phyloP scores from a whole-genome alignment of 2,113 vertebrate species.

The Ornithorhynchus anatinus region DNA sequence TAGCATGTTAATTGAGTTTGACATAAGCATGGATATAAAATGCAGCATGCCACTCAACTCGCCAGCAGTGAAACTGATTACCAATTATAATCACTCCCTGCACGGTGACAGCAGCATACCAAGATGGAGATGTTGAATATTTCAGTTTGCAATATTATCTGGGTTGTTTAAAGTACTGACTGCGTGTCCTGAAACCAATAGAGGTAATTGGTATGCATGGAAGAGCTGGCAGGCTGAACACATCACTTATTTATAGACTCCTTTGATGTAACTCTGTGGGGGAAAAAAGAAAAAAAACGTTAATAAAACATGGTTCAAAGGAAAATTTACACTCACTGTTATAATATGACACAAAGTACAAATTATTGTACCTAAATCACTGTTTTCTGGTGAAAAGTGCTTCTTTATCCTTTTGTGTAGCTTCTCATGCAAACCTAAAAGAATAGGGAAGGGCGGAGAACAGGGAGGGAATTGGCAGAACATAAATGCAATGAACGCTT shows the following conservation, averaged over 20 bases:
- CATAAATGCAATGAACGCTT: slow-evolving; percentile 41
- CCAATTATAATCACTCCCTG: slow-evolving; percentile 81
- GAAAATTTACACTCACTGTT: slow-evolving; percentile 77
- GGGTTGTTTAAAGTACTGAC: slow-evolving; percentile 82
- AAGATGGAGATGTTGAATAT: slow-evolving; percentile 83
- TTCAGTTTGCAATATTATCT: slow-evolving; percentile 82
- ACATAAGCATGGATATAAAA: slow-evolving; percentile 79
- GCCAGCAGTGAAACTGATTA: slow-evolving; percentile 80
- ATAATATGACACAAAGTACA: slow-evolving; percentile 76
- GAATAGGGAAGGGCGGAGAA: background rate
- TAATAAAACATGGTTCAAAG: slow-evolving; percentile 82
- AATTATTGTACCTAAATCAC: slow-evolving; percentile 75
- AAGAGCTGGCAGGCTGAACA: slow-evolving; percentile 73
- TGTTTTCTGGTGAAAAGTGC: slow-evolving; percentile 66
- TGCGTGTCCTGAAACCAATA: slow-evolving; percentile 81
- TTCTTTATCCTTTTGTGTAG: slow-evolving; percentile 61
- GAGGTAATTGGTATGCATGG: slow-evolving; percentile 84
- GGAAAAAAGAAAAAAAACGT: slow-evolving; percentile 64
- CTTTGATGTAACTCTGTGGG: slow-evolving; percentile 77
- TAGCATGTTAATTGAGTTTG: slow-evolving; percentile 84
- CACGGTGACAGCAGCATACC: slow-evolving; percentile 76
- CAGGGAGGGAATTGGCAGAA: slow-evolving; percentile 9
- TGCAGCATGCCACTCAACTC: slow-evolving; percentile 75
- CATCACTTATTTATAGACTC: slow-evolving; percentile 85
- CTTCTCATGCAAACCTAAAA: slow-evolving; percentile 45